A percentile compares a stretch with the other conserved stretches of the same genome.
Conservation (phyloP, 2,888 invertebrate genomes). For the Caenorhabditis sp. region DNA sequence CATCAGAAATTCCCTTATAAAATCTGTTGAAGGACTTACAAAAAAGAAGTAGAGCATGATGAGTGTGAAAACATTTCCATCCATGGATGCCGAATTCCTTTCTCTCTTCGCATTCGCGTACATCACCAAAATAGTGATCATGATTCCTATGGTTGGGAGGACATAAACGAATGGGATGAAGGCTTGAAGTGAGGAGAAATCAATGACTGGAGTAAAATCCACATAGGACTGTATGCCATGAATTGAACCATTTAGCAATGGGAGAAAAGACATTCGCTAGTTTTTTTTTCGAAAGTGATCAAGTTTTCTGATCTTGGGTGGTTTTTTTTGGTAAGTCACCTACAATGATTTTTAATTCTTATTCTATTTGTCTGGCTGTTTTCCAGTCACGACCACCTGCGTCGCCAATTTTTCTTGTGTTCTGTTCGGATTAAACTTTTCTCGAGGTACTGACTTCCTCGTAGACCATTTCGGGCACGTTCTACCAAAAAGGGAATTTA, state of each 20-base stretch:
- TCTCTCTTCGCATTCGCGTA: constrained; percentile 15
- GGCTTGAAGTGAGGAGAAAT: constrained; percentile 23
- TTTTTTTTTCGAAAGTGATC: background rate
- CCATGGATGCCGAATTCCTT: constrained; percentile 9
- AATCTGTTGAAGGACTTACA: constrained; percentile 27
- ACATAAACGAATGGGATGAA: constrained; percentile 49
- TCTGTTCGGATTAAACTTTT: background rate
- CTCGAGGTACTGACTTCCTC: too few species aligned
- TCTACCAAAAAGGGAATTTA: too few species aligned
- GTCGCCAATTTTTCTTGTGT: too few species aligned
- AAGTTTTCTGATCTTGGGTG: too few species aligned
- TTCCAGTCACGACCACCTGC: constrained; percentile 14
- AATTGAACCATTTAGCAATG: constrained; percentile 4
- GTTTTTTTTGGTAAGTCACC: too few species aligned
- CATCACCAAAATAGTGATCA: constrained; percentile 28
- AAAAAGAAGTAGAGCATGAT: constrained; percentile 43
- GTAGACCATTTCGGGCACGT: background rate
- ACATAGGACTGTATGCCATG: constrained; percentile 10
- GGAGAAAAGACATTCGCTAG: background rate
- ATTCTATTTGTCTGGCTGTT: background rate
- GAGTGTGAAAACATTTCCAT: constrained; percentile 16
- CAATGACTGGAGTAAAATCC: background rate
- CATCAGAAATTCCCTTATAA: too few species aligned
- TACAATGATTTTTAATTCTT: background rate
- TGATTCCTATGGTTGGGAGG: constrained; percentile 23